Base-by-base conservation (phyloP, 2,888 invertebrate species). In the Iselma pallidipennis region DNA sequence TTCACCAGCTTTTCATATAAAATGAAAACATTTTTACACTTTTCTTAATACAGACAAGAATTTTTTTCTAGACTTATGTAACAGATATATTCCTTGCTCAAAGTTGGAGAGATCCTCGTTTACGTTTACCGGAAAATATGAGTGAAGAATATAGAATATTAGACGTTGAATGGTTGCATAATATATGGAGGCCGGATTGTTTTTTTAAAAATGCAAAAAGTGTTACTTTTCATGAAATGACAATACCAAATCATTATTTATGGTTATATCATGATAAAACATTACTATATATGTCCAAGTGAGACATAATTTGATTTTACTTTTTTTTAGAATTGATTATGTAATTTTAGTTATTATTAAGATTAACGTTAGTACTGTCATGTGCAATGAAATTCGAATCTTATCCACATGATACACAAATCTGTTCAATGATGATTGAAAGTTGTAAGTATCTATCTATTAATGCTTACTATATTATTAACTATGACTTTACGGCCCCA, bases 351-450 rank as follows among this genome's bases (percentile, higher is more conserved):
- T 56, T 56, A 29, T 58, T 69, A 74, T 61, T 61, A 82, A 95
- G 95, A 79, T 83, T 96, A 70, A 95, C 95, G 0, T 79, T 96
- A 70, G 95, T 95, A 0, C 82, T 96, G 28, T 95, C 95, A 0
- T 96, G 96, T 80, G 95, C 95, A 2, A 96, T 96, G 96, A 94
- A 95, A 82, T 94, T 96, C 72, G 94, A 95, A 77, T 89, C 94
- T 0, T 96, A 95, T 80, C 96, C 96, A 0, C 95, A 96, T 76
- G 96, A 96, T 75, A 95, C 95, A 1, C 96, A 96, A 83, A 91
- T 91, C 72, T 96, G 96, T 80, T 91, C 91, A 55, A 93, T 96
- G 90, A 93, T 94, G 91, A 95, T 96, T 61, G 95, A 96, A 84
- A 95, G 95, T 77, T 86, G 95, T 95, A 85, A 89, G 94, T 90